Evolutionary conservation across 2,113 vertebrate genomes (phyloP).

Genomic region (Trochalopteron elliotii): DNA sequence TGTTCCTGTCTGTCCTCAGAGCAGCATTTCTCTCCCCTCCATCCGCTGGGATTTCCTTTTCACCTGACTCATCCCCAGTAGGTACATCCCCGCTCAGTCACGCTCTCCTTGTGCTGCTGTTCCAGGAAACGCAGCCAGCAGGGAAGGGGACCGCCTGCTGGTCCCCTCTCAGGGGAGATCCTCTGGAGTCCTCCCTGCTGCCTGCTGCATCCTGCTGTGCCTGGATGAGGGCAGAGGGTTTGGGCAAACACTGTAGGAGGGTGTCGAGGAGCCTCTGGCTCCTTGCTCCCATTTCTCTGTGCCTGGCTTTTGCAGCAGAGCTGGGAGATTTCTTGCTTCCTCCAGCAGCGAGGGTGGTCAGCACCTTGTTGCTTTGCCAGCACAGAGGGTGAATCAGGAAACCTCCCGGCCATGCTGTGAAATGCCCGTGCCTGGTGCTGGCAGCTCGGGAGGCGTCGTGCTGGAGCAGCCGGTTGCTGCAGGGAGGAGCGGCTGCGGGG

Average conservation of each 20-base stretch:
- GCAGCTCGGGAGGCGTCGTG: not conserved
- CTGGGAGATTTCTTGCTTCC: not conserved
- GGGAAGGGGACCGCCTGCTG: not conserved
- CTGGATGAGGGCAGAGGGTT: not conserved
- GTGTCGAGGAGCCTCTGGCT: not conserved
- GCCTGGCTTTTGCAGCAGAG: not conserved
- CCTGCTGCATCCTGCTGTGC: not conserved
- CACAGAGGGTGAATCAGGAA: not conserved
- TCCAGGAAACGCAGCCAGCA: not conserved
- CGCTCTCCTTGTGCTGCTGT: not conserved
- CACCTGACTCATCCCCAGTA: slow-evolving; percentile 42
- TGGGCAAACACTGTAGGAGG: rapidly evolving
- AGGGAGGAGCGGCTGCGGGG: slow-evolving; percentile 30
- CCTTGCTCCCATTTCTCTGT: not conserved
- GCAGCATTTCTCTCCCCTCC: slow-evolving; percentile 1
- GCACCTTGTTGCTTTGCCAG: not conserved
- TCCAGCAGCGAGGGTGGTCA: not conserved
- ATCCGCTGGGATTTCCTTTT: slow-evolving; percentile 54
- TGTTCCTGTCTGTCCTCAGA: not conserved
- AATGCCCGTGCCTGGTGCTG: not conserved
- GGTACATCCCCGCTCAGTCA: not conserved
- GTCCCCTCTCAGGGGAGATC: not conserved
- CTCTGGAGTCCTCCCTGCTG: not conserved
- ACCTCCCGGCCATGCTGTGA: rapidly evolving
- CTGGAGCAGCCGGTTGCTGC: slow-evolving; percentile 32